Evolutionary conservation across 2,113 vertebrate genomes (phyloP), one percentile per base, ranked within the genome.

Genomic region (Lasiurus cinereus): DNA sequence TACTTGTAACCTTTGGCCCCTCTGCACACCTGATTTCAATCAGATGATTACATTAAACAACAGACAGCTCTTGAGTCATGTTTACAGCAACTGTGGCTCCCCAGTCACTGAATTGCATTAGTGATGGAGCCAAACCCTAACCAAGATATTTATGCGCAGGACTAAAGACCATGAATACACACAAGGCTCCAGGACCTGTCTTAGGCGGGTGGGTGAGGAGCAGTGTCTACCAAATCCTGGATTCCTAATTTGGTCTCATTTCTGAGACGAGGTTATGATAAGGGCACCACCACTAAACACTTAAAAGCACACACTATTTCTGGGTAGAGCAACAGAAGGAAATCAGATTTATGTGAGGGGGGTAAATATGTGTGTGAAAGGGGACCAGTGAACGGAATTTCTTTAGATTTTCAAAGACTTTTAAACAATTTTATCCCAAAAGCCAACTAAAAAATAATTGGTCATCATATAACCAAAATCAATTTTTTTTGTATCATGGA

Each of bases 61-160:
- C 72, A 92, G 93, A 83, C 10, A 90, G 77, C 33, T 78, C 62
- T 67, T 94, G 85, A 95, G 94, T 95, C 92, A 95, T 54, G 56
- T 74, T 93, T 74, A 89, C 8, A 67, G 83, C 85, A 67, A 39
- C 12, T n/a, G 48, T 2, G 22, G 64, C 88, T 91, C 70, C 24
- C 5, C 50, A 82, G 95, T 79, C 76, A 91, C 89, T 13, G 39
- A 74, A 15, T 69, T 69, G 69, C n/a, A 64, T 79, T 19, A 52
- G 29, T 22, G 59, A 77, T 8, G 29, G 56, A 79, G 39, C n/a
- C 36, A 43, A 82, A 31, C 92, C 85, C 39, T 79, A 6, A 39
- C 76, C 56, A 27, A 77, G 46, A 3, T 66, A 59, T 48, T 64
- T 78, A 73, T 0, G 6, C 1, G 15, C 24, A 29, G 74, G 74